Evolutionary conservation across 1,140 invertebrate genomes (phyloP).

Genomic region (Pseudomyrmex flavicornis): DNA sequence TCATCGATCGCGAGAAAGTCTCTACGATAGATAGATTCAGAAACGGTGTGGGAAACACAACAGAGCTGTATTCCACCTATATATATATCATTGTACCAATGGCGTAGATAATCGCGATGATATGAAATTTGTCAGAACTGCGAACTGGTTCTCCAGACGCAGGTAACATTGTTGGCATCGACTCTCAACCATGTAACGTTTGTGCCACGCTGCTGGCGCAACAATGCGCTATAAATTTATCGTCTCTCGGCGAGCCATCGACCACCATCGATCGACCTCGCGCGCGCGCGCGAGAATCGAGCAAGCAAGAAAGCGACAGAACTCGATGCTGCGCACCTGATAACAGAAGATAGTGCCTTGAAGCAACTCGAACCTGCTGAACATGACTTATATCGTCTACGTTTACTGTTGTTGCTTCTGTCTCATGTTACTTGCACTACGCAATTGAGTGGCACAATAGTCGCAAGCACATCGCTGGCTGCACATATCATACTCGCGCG

Average conservation of each 20-base stretch:
- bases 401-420: constrained; percentile 28
- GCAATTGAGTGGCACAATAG: not conserved
- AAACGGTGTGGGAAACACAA: not conserved
- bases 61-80: not conserved
- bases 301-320: constrained; percentile 2
- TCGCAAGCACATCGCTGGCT: not conserved
- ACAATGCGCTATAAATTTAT: constrained; percentile 48
- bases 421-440: constrained; percentile 35
- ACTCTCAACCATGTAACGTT: constrained; percentile 1
- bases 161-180: constrained; percentile 37
- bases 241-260: constrained; percentile 28
- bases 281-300: constrained; percentile 13
- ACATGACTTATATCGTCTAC: constrained; percentile 72
- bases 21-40: not conserved
- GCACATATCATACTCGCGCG: too few species aligned
- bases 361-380: constrained; percentile 78
- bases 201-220: constrained; percentile 21
- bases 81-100: constrained; percentile 3
- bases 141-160: constrained; percentile 13
- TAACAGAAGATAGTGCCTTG: constrained; percentile 78
- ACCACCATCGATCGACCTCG: constrained; percentile 14
- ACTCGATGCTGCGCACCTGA: constrained; percentile 77
- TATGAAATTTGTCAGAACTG: constrained; percentile 37
- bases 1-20: not conserved
- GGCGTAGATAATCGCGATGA: constrained; percentile 15